Evolutionary conservation across 1,140 invertebrate genomes (phyloP).

Genomic region (Lepidurus apus): DNA sequence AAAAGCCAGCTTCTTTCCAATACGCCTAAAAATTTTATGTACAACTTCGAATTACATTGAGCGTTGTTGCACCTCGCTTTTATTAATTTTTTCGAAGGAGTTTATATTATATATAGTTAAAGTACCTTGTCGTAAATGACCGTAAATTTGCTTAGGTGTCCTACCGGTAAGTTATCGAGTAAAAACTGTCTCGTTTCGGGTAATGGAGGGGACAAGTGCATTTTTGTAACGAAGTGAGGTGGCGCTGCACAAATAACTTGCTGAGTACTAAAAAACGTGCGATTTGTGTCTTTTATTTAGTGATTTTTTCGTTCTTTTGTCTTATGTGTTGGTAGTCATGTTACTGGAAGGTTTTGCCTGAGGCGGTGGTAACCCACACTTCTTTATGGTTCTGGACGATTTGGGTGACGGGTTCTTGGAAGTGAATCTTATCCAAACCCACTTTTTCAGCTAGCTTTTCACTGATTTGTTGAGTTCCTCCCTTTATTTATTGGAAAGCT

Average conservation of each 20-base stretch:
- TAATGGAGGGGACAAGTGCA: slow-evolving; percentile 44
- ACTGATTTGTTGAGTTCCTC: slow-evolving; percentile 47
- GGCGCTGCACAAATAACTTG: slow-evolving; percentile 37
- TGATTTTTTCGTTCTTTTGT: background rate
- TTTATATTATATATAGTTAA: background rate
- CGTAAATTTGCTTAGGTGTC: slow-evolving; percentile 46
- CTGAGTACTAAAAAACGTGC: slow-evolving; percentile 25
- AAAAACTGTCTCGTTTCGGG: slow-evolving; percentile 42
- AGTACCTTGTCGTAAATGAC: slow-evolving; percentile 46
- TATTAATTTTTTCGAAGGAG: background rate
- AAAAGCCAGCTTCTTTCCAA: slow-evolving; percentile 45
- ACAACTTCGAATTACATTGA: too few species aligned
- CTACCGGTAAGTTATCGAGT: slow-evolving; percentile 43
- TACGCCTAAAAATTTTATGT: slow-evolving; percentile 42
- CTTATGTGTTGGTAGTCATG: slow-evolving; percentile 10
- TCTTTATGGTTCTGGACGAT: slow-evolving; percentile 42
- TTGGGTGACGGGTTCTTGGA: slow-evolving; percentile 42
- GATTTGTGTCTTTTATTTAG: background rate
- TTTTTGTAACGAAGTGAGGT: slow-evolving; percentile 38
- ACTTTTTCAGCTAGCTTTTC: slow-evolving; percentile 41
- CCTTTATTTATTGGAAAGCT: slow-evolving; percentile 40
- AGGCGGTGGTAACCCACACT: slow-evolving; percentile 38
- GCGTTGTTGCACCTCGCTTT: too few species aligned
- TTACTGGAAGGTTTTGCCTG: slow-evolving; percentile 38
- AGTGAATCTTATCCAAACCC: slow-evolving; percentile 40